These are phyloP conservation scores for Acipenser oxyrinchus DNA, from an alignment of 2,797 vertebrate genomes.

Conservation along the genomic window DNA sequence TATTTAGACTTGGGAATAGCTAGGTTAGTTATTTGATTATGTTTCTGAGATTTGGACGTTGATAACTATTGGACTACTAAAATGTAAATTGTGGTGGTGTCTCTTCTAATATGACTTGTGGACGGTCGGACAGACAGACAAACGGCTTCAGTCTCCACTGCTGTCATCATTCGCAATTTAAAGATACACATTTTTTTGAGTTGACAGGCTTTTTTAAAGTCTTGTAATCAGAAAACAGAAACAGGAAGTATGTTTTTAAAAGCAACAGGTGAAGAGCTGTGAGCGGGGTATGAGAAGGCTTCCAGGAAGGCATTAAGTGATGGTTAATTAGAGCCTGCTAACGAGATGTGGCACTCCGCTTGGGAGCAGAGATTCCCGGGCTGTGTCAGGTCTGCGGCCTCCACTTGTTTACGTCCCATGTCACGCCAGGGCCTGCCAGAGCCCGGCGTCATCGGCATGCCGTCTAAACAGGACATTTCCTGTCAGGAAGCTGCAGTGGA, in stretches of 20 bases:
- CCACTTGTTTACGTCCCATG: conserved; percentile 1
- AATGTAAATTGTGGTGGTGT: no score
- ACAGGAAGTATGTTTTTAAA: background rate
- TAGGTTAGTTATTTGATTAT: no score
- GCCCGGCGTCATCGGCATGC: conserved; percentile 35
- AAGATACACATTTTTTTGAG: no score
- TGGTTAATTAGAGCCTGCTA: background rate
- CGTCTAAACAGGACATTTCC: conserved; percentile 57
- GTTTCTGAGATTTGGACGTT: no score
- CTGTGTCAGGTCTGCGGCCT: conserved; percentile 41
- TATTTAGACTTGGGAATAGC: no score
- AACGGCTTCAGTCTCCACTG: no score
- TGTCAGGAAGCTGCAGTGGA: conserved; percentile 25
- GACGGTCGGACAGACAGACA: no score
- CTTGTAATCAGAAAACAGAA: background rate
- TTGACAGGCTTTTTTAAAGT: no score
- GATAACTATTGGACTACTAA: no score
- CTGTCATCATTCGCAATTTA: no score
- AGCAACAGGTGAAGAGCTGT: conserved; percentile 1
- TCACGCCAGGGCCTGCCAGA: conserved; percentile 34
- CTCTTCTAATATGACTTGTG: no score
- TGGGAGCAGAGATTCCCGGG: background rate
- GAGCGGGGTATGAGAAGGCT: background rate
- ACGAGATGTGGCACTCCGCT: background rate
- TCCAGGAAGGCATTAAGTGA: background rate